Conservation (phyloP, 2,113 vertebrate genomes). For the Climacteris rufus region DNA sequence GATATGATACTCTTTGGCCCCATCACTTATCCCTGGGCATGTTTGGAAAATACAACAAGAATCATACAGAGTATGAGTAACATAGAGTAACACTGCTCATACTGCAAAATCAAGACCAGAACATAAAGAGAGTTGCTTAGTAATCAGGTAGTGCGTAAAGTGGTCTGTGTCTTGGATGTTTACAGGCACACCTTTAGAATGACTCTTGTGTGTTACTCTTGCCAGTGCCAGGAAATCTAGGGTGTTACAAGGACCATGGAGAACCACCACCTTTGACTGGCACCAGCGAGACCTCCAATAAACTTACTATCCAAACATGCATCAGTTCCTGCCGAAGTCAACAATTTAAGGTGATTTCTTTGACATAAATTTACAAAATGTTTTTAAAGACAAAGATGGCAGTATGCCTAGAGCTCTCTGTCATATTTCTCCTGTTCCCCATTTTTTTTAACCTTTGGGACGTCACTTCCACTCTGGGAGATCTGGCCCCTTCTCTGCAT, state of each 20-base stretch:
- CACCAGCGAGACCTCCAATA: conserved; percentile 89
- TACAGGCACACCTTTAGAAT: neutral
- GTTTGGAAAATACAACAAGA: neutral
- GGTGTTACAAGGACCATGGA: conserved; percentile 93
- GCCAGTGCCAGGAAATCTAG: conserved; percentile 94
- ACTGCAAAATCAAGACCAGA: neutral
- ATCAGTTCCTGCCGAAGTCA: conserved; percentile 92
- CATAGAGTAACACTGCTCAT: neutral
- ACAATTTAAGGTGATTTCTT: conserved; percentile 84
- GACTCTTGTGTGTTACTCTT: conserved; percentile 11
- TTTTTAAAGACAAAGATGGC: neutral
- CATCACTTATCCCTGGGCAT: neutral
- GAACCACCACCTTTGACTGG: conserved; percentile 90
- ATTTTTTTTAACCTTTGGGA: neutral
- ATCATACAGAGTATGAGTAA: neutral
- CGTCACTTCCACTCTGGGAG: neutral
- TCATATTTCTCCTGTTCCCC: rapidly evolving
- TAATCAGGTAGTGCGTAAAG: neutral
- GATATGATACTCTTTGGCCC: neutral
- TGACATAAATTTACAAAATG: neutral
- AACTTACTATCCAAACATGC: conserved; percentile 93
- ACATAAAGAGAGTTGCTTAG: neutral
- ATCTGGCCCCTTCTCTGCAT: neutral
- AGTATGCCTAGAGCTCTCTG: neutral
- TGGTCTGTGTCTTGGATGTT: neutral